Evolutionary conservation across 2,888 invertebrate species (phyloP).

Genomic region (Perizoma flavofasciatum): DNA sequence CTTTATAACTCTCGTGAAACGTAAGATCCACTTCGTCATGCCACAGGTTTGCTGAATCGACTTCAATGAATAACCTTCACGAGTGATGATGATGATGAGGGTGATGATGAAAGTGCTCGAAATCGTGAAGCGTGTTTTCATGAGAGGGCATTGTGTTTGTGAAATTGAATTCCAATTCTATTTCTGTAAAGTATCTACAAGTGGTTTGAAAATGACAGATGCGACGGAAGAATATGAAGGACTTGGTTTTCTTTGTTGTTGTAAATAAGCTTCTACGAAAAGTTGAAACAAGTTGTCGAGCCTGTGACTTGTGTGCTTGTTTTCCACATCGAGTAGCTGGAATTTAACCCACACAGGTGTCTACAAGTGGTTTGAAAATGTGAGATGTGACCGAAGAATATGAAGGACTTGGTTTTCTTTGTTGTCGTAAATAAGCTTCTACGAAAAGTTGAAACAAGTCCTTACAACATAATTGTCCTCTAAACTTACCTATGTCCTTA

Average conservation of each 20-base stretch:
- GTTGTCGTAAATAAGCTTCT: too few species aligned
- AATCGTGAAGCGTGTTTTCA: slow-evolving; percentile 3
- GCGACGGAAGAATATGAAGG: not conserved
- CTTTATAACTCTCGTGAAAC: too few species aligned
- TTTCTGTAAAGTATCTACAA: slow-evolving; percentile 9
- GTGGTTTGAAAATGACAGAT: slow-evolving; percentile 12
- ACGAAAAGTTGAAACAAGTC: too few species aligned
- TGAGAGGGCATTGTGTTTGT: slow-evolving; percentile 15
- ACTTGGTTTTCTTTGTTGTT: not conserved
- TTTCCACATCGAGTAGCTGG: not conserved
- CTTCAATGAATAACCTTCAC: not conserved
- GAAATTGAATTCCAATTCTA: slow-evolving; percentile 19
- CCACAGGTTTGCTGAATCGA: not conserved
- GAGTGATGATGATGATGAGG: slow-evolving; percentile 2
- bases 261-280: too few species aligned
- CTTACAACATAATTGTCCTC: too few species aligned
- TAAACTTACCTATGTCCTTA: too few species aligned
- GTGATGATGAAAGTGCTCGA: slow-evolving; percentile 1
- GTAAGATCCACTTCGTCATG: too few species aligned
- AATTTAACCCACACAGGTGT: not conserved
- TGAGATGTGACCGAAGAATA: too few species aligned
- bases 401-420: too few species aligned
- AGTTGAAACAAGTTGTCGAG: not conserved
- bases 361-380: too few species aligned
- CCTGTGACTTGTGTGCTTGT: too few species aligned